These are phyloP conservation scores for Sinocyclocheilus anshuiensis DNA, from an alignment of 2,113 vertebrate species.

Conservation along the genomic window DNA sequence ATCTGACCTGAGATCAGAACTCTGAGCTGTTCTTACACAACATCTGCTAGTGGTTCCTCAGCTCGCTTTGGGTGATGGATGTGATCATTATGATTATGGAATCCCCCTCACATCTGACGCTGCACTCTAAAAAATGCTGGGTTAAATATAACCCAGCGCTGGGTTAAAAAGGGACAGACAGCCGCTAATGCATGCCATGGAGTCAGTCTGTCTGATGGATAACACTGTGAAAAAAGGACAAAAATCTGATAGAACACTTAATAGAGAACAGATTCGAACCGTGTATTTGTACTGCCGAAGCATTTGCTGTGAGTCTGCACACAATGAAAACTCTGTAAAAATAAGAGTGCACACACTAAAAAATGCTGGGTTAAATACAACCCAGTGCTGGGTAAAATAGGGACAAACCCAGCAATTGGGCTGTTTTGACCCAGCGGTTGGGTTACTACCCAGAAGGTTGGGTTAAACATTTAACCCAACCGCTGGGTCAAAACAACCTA, in stretches of 20 bases:
- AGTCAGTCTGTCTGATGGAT: slow-evolving; percentile 8
- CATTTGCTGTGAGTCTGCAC: no score
- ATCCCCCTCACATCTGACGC: neutral
- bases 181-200: neutral
- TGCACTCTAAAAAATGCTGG: no score
- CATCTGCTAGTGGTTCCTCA: slow-evolving; percentile 15
- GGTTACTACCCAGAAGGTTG: no score
- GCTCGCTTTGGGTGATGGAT: neutral
- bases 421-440: no score
- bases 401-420: no score
- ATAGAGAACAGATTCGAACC: neutral
- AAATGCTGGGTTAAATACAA: no score
- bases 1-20: slow-evolving; percentile 15
- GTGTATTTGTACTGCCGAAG: neutral
- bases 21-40: neutral
- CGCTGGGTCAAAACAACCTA: no score
- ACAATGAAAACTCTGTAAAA: neutral
- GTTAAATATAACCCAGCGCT: no score
- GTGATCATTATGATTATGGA: neutral
- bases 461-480: no score
- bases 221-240: neutral
- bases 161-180: no score
- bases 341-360: neutral
- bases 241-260: neutral
- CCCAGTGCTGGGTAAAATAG: no score